These are phyloP conservation scores for Lethrus apterus DNA, from an alignment of 1,140 invertebrate genomes.

Conservation along the genomic window DNA sequence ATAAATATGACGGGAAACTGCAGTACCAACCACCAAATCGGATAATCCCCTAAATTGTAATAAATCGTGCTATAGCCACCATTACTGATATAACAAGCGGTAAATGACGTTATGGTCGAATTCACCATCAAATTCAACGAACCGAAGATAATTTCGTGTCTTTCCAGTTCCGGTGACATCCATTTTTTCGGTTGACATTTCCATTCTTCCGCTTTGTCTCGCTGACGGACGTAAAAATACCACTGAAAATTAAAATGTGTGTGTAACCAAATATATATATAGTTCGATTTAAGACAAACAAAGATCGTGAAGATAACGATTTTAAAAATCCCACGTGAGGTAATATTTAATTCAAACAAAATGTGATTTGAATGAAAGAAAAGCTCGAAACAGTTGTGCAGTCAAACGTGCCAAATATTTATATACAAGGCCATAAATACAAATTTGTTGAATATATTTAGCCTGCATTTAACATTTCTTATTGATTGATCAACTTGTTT, in stretches of 20 bases:
- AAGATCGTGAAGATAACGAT: no score
- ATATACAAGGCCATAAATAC: background rate
- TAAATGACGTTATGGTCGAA: slow-evolving; percentile 47
- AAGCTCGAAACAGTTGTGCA: no score
- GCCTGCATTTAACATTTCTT: background rate
- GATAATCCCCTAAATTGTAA: slow-evolving; percentile 54
- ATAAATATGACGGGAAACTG: slow-evolving; percentile 59
- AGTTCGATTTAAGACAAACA: no score
- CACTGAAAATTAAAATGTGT: slow-evolving; percentile 50
- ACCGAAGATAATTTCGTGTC: slow-evolving; percentile 60
- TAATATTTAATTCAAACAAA: no score
- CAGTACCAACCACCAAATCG: slow-evolving; percentile 57
- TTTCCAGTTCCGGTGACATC: slow-evolving; percentile 56
- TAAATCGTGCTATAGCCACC: slow-evolving; percentile 59
- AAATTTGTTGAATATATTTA: background rate
- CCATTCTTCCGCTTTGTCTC: slow-evolving; percentile 56
- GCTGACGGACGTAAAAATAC: slow-evolving; percentile 58
- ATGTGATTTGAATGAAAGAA: no score
- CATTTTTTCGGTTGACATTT: slow-evolving; percentile 68
- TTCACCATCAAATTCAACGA: slow-evolving; percentile 50
- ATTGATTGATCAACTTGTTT: background rate
- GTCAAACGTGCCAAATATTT: background rate
- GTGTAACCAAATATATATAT: no score
- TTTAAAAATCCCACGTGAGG: no score
- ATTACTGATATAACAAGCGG: slow-evolving; percentile 60